Evolutionary conservation across 2,888 invertebrate species (phyloP).

Genomic region (Tholera decimalis): DNA sequence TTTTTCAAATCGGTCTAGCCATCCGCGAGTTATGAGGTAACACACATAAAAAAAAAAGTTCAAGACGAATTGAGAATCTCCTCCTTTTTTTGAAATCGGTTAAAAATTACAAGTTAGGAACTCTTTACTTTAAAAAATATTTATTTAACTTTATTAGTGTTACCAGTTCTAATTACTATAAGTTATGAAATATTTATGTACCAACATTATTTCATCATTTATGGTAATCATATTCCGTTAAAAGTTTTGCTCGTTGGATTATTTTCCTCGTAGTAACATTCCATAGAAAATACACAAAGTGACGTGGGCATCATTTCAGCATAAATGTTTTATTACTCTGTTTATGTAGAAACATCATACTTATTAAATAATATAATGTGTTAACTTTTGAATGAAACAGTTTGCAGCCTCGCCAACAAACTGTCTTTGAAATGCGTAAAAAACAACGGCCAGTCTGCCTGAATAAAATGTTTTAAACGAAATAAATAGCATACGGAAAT

Average conservation of each 20-base stretch:
- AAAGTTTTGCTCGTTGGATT: background rate
- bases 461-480: background rate
- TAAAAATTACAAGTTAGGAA: background rate
- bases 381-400: background rate
- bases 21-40: no score
- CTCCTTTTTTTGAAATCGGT: no score
- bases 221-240: background rate
- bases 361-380: background rate
- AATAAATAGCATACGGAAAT: slow-evolving; percentile 8
- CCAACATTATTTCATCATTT: no score
- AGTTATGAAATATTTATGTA: no score
- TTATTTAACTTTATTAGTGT: no score
- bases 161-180: no score
- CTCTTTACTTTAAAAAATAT: no score
- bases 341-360: background rate
- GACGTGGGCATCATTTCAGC: background rate
- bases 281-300: background rate
- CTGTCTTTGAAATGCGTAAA: slow-evolving; percentile 22
- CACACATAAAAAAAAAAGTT: no score
- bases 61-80: no score
- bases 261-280: background rate
- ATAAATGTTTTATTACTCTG: background rate
- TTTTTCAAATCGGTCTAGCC: no score
- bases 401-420: slow-evolving; percentile 1
- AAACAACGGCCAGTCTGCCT: background rate